Base-by-base conservation (phyloP, 2,113 vertebrate genomes). In the Tauraco erythrolophus region DNA sequence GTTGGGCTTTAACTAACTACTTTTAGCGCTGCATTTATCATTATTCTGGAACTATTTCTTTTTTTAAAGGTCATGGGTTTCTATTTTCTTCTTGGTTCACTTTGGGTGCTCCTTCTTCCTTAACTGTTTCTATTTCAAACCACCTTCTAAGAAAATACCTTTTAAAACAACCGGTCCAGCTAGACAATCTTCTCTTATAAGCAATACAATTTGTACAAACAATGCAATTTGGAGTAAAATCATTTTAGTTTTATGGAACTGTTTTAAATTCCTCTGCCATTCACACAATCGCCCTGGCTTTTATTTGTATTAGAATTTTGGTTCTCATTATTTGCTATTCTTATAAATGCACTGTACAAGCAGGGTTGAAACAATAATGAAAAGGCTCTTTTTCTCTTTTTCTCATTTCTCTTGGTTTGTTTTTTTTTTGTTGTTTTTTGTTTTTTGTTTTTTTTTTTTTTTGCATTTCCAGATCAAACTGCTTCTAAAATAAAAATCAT, bases 191-290 rank as follows among this genome's bases (percentile, higher is more conserved):
- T 46, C 64, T 84, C 83, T 82, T 62, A 71, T 31, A 91, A 76
- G 37, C 61, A 78, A 71, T 37, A 75, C 60, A 81, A 82, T 94
- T 87, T 84, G 46, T 78, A 68, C 68, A 80, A 89, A 77, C 57
- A 87, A 89, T 72, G 41, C 53, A 79, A 64, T 89, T 89, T n/a
- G 69, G 56, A 92, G 60, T 64, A 78, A 93, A 94, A 91, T 48
- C 66, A 56, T 30, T 87, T 94, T 70, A 66, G 62, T 84, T 96
- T 88, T 64, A 85, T 61, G 56, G 33, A 91, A 87, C 43, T 60
- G 68, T 64, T 92, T 92, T 64, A 89, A 90, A 95, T 92, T 97
- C 86, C n/a, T 84, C 80, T 94, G 68, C 83, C 71, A 84, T 92
- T 56, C 64, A 80, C 64, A 81, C 80, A 89, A 68, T 68, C 13